Evolutionary conservation across 2,797 vertebrate genomes (phyloP).

Genomic region (Leptodactylus fallax): DNA sequence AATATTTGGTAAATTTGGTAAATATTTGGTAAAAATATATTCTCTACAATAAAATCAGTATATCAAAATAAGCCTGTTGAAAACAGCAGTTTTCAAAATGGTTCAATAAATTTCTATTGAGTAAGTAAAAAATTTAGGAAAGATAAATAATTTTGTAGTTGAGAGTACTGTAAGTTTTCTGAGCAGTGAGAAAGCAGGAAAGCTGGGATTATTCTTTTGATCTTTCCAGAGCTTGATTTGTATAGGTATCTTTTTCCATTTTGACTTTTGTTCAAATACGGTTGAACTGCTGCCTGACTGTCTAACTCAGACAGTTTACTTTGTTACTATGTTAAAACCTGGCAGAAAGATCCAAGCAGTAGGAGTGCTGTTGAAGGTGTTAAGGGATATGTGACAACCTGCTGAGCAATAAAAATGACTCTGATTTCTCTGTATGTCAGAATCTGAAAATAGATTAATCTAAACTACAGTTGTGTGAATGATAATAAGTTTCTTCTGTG

Average conservation of each 20-base stretch:
- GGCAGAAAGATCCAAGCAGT: conserved; percentile 28
- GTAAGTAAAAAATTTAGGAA: not conserved
- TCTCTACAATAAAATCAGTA: no score
- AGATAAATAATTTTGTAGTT: not conserved
- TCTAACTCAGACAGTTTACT: not conserved
- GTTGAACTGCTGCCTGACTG: conserved; percentile 5
- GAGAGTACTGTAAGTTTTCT: not conserved
- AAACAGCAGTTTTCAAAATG: not conserved
- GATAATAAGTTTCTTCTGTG: not conserved
- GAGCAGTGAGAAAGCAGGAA: not conserved
- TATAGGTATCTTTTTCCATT: conserved; percentile 19
- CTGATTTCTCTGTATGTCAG: not conserved
- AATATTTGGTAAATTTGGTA: no score
- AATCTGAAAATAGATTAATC: not conserved
- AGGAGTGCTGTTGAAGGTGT: not conserved
- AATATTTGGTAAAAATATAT: no score
- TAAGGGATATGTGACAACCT: conserved; percentile 26
- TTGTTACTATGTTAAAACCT: conserved; percentile 21
- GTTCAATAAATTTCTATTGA: not conserved
- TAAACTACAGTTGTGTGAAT: not conserved
- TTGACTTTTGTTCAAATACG: conserved; percentile 17
- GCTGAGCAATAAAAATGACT: conserved; percentile 17
- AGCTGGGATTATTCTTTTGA: not conserved
- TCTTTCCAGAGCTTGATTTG: conserved; percentile 14
- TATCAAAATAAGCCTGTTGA: no score